Evolutionary conservation across 2,113 vertebrate genomes (phyloP).

Genomic region (Coracopsis vasa): DNA sequence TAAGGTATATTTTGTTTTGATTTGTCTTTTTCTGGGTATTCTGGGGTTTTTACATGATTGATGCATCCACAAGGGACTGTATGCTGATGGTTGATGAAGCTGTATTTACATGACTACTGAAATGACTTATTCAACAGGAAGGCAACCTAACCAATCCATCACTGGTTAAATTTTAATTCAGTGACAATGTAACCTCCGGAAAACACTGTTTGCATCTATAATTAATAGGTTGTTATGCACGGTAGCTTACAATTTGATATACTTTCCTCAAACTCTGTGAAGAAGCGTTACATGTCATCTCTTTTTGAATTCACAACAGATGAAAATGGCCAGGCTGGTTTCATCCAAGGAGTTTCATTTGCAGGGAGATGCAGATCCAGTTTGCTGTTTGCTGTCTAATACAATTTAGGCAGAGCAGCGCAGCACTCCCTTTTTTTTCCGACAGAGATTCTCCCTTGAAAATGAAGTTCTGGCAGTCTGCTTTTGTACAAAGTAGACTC

Average conservation of each 20-base stretch:
- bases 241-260: neutral
- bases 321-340: neutral
- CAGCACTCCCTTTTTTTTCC: neutral
- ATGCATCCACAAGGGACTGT: neutral
- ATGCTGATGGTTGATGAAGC: neutral
- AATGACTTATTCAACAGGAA: slow-evolving; percentile 21
- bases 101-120: neutral
- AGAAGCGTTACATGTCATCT: neutral
- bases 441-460: slow-evolving; percentile 27
- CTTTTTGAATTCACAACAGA: neutral
- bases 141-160: neutral
- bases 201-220: slow-evolving; percentile 20
- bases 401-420: neutral
- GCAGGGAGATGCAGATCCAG: slow-evolving; percentile 3
- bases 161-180: slow-evolving; percentile 47
- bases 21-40: neutral
- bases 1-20: neutral
- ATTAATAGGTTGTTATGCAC: neutral
- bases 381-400: slow-evolving; percentile 40
- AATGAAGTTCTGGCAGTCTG: slow-evolving; percentile 44
- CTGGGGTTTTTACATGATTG: neutral
- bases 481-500: slow-evolving; percentile 25
- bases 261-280: neutral
- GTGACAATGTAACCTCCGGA: slow-evolving; percentile 20
- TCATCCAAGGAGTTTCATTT: neutral